Percentiles rank a stretch among this genome's conserved stretches.
Conservation (phyloP, 2,797 vertebrate genomes). For the Leontopithecus rosalia region DNA sequence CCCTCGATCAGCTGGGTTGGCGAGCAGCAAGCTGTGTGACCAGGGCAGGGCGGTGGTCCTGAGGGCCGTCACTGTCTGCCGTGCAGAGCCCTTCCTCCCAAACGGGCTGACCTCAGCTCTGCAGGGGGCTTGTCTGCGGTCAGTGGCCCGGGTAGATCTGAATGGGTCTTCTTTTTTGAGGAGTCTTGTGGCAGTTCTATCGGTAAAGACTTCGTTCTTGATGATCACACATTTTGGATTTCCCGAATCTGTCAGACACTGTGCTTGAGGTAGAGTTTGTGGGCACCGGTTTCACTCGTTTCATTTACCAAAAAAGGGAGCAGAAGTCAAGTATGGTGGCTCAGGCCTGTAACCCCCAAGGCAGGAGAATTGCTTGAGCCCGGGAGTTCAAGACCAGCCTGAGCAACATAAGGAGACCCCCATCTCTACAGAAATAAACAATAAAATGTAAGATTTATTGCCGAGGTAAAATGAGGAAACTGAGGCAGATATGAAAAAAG, state of each 20-base stretch:
- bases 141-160: neutral
- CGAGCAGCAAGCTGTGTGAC: fast-evolving
- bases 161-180: neutral
- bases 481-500: no score
- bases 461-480: no score
- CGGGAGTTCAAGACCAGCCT: neutral
- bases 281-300: neutral
- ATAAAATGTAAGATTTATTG: no score
- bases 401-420: neutral
- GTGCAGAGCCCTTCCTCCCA: neutral
- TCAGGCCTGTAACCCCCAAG: neutral
- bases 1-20: neutral
- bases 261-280: neutral
- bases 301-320: neutral
- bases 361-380: neutral
- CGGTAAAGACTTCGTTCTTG: neutral
- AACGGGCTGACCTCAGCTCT: fast-evolving
- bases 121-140: fast-evolving
- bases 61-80: fast-evolving
- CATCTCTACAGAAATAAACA: neutral
- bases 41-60: fast-evolving
- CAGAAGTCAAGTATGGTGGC: neutral
- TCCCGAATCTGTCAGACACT: neutral
- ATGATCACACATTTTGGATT: neutral
- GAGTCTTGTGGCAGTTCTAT: neutral